These are phyloP conservation scores for Bombus polaris DNA, from an alignment of 1,140 invertebrate genomes.

Conservation along the genomic window DNA sequence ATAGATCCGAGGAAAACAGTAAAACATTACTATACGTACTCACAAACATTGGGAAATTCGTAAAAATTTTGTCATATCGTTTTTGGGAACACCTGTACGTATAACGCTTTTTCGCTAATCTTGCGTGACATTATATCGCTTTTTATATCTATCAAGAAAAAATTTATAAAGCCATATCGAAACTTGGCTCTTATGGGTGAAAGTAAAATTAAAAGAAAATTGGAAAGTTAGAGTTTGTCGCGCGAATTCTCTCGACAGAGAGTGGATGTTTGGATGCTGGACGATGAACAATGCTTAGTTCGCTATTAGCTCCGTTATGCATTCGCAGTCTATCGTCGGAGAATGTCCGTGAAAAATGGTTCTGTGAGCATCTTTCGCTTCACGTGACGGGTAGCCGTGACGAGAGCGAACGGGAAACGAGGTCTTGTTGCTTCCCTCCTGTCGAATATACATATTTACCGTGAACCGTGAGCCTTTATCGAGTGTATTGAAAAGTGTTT, in stretches of 20 bases:
- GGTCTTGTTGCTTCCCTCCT: not conserved
- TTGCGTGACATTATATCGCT: no score
- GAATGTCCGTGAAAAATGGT: slow-evolving; percentile 49
- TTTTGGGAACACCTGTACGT: no score
- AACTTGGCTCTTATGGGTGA: not conserved
- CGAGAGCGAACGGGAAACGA: slow-evolving; percentile 21
- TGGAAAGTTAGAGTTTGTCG: not conserved
- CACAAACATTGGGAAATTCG: no score
- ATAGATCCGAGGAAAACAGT: no score
- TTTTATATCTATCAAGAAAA: no score
- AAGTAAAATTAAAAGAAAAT: not conserved
- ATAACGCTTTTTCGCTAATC: no score
- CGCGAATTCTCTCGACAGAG: not conserved
- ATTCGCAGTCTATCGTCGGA: slow-evolving; percentile 51
- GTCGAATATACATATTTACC: slow-evolving; percentile 40
- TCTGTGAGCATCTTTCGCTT: slow-evolving; percentile 27
- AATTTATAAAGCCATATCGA: no score
- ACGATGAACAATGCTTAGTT: slow-evolving; percentile 59
- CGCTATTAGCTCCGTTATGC: slow-evolving; percentile 24
- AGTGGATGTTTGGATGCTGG: slow-evolving; percentile 21
- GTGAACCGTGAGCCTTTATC: slow-evolving; percentile 36
- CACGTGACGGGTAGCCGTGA: slow-evolving; percentile 9
- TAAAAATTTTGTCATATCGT: no score
- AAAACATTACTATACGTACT: no score
- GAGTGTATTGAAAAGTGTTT: slow-evolving; percentile 42